A percentile compares a stretch with the other conserved stretches of the same genome.
Conservation (phyloP, 92 coral and sea anemone genomes). For the Pocillopora grandis region DNA sequence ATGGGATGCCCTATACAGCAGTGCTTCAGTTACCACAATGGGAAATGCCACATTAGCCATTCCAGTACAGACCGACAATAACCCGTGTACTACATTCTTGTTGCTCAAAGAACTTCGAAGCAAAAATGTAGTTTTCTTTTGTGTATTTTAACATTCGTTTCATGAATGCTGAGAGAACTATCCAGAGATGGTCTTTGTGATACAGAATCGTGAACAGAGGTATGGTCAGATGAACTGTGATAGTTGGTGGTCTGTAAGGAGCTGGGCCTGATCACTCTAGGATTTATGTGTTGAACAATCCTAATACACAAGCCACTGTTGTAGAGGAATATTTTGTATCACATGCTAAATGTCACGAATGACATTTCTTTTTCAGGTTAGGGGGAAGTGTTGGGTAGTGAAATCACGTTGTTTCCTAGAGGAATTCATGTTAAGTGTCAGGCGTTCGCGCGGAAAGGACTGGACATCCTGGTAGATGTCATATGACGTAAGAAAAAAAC, state of each 20-base stretch:
- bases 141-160: not conserved
- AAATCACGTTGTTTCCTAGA: too few relatives aligned
- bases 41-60: not conserved
- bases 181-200: not conserved
- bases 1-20: not conserved
- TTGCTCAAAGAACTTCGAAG: not conserved
- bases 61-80: not conserved
- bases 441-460: too few relatives aligned
- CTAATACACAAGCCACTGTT: not conserved
- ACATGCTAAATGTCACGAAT: not conserved
- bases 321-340: not conserved
- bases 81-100: not conserved
- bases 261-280: slow-evolving; percentile 21
- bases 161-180: not conserved
- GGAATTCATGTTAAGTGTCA: too few relatives aligned
- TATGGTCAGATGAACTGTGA: not conserved
- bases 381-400: too few relatives aligned
- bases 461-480: too few relatives aligned
- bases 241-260: slow-evolving; percentile 3
- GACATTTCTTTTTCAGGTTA: not conserved
- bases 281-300: not conserved
- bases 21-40: not conserved
- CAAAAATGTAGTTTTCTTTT: not conserved
- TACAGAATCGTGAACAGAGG: not conserved
- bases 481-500: too few relatives aligned